phyloP scores from a whole-genome alignment of 2,797 vertebrate genomes.

The Leptatherina wallacei region DNA sequence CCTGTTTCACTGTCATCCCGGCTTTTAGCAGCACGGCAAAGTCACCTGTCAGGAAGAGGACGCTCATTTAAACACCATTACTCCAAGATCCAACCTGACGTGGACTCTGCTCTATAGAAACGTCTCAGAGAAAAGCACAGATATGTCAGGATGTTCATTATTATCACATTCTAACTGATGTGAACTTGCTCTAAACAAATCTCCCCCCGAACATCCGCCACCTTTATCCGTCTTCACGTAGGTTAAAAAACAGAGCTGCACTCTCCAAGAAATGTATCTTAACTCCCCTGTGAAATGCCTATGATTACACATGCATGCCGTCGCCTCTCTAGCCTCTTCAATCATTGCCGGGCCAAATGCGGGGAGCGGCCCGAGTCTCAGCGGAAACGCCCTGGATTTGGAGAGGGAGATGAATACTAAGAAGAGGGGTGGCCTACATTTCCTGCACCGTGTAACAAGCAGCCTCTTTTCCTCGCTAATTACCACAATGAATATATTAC shows the following conservation, averaged over 20 bases:
- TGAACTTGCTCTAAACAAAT: no score
- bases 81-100: not conserved
- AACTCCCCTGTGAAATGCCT: constrained; percentile 32
- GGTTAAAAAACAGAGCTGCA: constrained; percentile 27
- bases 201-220: constrained; percentile 3
- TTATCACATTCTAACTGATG: not conserved
- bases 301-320: constrained; percentile 53
- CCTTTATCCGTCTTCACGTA: constrained; percentile 18
- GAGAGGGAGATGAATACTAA: constrained; percentile 61
- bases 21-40: constrained; percentile 98
- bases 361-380: constrained; percentile 65
- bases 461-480: constrained; percentile 76
- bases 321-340: constrained; percentile 59
- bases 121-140: not conserved
- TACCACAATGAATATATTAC: constrained; percentile 77
- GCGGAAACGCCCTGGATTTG: constrained; percentile 72
- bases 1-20: constrained; percentile 97
- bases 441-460: constrained; percentile 63
- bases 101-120: constrained; percentile 5
- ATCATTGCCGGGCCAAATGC: constrained; percentile 61
- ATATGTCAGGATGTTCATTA: not conserved
- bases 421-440: constrained; percentile 72
- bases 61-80: constrained; percentile 5
- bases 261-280: constrained; percentile 39
- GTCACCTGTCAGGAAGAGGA: constrained; percentile 85